Conservation (phyloP, 2,888 invertebrate species). For the Pyralis farinalis region DNA sequence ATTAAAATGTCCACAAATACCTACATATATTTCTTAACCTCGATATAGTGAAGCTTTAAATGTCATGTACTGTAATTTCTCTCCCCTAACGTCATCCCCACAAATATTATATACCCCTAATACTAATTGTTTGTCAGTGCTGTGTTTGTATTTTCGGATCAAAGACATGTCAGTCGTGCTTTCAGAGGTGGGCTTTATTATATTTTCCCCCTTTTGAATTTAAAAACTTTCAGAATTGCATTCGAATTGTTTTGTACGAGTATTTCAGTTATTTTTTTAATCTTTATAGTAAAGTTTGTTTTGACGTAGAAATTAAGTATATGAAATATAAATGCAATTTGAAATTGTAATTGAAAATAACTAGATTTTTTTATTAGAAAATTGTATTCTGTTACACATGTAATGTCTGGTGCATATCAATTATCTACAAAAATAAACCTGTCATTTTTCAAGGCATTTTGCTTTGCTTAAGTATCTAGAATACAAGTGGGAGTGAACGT, state of each 20-base stretch:
- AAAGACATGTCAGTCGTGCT: conserved; percentile 54
- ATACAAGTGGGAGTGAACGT: too few species aligned
- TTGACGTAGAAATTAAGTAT: background rate
- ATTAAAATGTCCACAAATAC: too few species aligned
- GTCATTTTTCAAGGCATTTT: too few species aligned
- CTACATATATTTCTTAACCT: too few species aligned
- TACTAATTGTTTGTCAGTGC: conserved; percentile 48
- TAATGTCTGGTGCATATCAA: too few species aligned
- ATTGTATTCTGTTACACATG: too few species aligned
- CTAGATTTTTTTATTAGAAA: too few species aligned
- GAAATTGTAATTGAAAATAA: too few species aligned
- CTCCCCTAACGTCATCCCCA: conserved; percentile 20
- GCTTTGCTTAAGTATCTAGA: too few species aligned
- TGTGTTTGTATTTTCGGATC: conserved; percentile 47
- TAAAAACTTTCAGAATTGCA: conserved; percentile 13
- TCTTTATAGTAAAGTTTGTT: conserved; percentile 1
- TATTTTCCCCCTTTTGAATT: conserved; percentile 26
- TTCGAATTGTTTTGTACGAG: conserved; percentile 3
- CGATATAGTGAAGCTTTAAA: background rate
- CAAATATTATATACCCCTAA: conserved; percentile 25
- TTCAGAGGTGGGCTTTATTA: conserved; percentile 28
- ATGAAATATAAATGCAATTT: too few species aligned
- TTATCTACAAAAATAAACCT: too few species aligned
- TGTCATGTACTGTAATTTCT: background rate
- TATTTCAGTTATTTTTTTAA: conserved; percentile 10